Evolutionary conservation across 2,888 invertebrate genomes (phyloP).

Genomic region (Tipula vernalis): DNA sequence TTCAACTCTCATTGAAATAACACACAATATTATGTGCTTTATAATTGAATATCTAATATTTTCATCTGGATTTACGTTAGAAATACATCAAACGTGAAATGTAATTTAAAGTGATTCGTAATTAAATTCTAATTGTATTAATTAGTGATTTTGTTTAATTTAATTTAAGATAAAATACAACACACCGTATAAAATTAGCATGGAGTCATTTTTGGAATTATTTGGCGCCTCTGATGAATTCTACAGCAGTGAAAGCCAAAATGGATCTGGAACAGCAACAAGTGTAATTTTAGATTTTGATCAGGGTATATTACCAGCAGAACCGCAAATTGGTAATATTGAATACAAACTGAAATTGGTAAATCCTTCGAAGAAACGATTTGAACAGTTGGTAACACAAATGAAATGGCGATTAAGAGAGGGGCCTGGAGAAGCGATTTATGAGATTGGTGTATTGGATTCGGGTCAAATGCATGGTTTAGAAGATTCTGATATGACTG

Average conservation of each 20-base stretch:
- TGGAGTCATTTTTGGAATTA: slow-evolving; percentile 74
- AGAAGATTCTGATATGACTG: slow-evolving; percentile 68
- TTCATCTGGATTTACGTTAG: background rate
- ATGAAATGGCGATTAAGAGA: slow-evolving; percentile 96
- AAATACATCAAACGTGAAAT: background rate
- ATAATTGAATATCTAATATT: background rate
- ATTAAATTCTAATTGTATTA: background rate
- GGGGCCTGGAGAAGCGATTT: slow-evolving; percentile 94
- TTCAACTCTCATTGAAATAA: background rate
- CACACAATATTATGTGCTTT: background rate
- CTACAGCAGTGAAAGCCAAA: slow-evolving; percentile 22
- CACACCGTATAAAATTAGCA: slow-evolving; percentile 25
- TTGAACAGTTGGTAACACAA: slow-evolving; percentile 96
- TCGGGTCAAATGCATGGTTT: slow-evolving; percentile 80
- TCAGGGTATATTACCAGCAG: slow-evolving; percentile 69
- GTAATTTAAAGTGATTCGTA: background rate
- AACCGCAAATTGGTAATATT: slow-evolving; percentile 87
- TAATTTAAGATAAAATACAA: background rate
- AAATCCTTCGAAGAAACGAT: slow-evolving; percentile 77
- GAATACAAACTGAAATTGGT: slow-evolving; percentile 94
- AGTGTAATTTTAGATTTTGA: slow-evolving; percentile 39
- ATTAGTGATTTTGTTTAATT: background rate
- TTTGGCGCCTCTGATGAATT: slow-evolving; percentile 39
- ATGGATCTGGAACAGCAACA: slow-evolving; percentile 20
- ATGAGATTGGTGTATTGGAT: slow-evolving; percentile 92